These are phyloP conservation scores for Bradypodion ventrale DNA, from an alignment of 2,797 vertebrate genomes.

Conservation along the genomic window DNA sequence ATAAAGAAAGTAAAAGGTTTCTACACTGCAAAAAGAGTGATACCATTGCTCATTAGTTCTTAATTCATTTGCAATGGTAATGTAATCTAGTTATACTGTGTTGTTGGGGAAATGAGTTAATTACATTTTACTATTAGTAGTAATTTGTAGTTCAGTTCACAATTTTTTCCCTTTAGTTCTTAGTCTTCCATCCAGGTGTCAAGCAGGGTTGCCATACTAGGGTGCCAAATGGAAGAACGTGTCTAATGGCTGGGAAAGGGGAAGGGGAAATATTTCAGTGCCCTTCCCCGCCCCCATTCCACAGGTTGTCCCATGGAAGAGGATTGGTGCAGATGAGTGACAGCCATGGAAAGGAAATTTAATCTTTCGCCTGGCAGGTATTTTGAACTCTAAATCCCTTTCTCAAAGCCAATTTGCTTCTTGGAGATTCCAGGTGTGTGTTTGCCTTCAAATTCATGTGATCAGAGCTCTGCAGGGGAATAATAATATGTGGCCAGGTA, in stretches of 20 bases:
- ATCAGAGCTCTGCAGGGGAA: neutral
- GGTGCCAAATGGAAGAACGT: neutral
- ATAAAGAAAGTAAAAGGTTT: too few relatives aligned
- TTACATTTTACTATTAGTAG: neutral
- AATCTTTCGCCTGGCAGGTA: neutral
- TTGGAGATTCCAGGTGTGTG: neutral
- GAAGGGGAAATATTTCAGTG: too few relatives aligned
- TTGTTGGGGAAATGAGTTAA: neutral
- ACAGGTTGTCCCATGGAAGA: too few relatives aligned
- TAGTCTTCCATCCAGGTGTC: neutral
- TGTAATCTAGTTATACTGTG: neutral
- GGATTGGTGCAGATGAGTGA: neutral
- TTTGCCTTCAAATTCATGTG: neutral
- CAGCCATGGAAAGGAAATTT: neutral
- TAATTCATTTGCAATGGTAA: neutral
- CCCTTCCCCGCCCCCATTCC: too few relatives aligned
- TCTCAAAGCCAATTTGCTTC: neutral
- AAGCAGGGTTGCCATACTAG: neutral
- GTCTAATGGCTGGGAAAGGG: neutral
- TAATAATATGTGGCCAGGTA: neutral
- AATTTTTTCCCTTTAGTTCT: neutral
- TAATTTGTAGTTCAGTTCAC: too few relatives aligned
- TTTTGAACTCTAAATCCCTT: neutral
- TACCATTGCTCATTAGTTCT: neutral
- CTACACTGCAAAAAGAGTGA: too few relatives aligned